Evolutionary conservation across 35 echinoderm and acorn worm genomes (phyloP), one percentile per base, ranked within the genome.

Genomic region (Apostichopus parvimensis): DNA sequence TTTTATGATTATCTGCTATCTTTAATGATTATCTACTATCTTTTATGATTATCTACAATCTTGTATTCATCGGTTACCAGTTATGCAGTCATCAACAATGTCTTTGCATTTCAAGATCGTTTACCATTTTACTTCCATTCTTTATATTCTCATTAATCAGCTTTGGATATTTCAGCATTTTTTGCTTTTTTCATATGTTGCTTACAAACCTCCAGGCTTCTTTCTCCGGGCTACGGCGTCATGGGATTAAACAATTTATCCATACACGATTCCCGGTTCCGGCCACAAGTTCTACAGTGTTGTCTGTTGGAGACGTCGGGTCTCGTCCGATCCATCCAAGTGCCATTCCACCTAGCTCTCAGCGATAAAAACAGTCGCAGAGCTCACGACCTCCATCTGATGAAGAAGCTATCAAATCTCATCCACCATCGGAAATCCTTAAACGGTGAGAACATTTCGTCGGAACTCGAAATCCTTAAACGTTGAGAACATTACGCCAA

Each of bases 321-420:
- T 9, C 70, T 96, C 9, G 88, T 99, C 17, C 62, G 93, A 18
- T 96, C 97, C 88, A 92, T 99, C 59, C 77, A 93, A 28, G 95
- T 99, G 7, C 97, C 97, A 34, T 99, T 99, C 90, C 97, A 99
- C 90, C 93, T 99, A 10, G 97, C 97, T 2, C 87, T 99, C 28
- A 99, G 97, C 56, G 95, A 99, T 86, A 99, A 96, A 77, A 99
- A 99, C 93, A 99, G 97, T 88, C 96, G 95, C 77, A 93, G 95
- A 77, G 97, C 97, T 3, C 93, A 94, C 87, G 97, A 99, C 61
- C 87, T 99, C 15, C 97, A 99, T 87, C 93, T 99, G 9, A 89
- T 99, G 71, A 99, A 99, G 95, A 99, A 99, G 64, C 87, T 99
- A 0, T 96, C 95, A 6, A 94, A 90, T 90, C 91, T 94, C 23